Percentiles rank a stretch among this genome's conserved stretches.
phyloP scores from a whole-genome alignment of 2,797 vertebrate species.

The Crenuchus spilurus region DNA sequence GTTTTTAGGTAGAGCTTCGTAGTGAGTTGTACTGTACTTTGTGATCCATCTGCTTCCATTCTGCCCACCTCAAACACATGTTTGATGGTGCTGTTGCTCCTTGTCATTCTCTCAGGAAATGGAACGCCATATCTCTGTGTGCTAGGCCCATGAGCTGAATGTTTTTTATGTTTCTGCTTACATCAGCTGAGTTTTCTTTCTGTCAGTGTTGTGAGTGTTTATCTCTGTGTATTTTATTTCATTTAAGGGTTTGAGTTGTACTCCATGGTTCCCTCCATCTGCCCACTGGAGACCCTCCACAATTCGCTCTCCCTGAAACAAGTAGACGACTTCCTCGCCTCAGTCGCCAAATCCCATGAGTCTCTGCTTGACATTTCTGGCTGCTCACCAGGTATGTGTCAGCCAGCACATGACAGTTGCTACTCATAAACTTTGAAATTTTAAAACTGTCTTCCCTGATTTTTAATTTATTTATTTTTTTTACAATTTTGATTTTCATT shows the following conservation, averaged over 20 bases:
- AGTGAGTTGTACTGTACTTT: slow-evolving; percentile 52
- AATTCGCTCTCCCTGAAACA: slow-evolving; percentile 90
- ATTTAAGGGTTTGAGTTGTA: slow-evolving; percentile 88
- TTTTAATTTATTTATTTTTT: background rate
- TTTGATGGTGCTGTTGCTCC: slow-evolving; percentile 53
- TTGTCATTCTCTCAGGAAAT: slow-evolving; percentile 41
- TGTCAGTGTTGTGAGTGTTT: slow-evolving; percentile 6
- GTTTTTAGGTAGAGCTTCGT: slow-evolving; percentile 46
- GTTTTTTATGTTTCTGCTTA: background rate
- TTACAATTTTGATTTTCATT: slow-evolving; percentile 44
- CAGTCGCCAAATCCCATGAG: slow-evolving; percentile 80
- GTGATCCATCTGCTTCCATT: slow-evolving; percentile 54
- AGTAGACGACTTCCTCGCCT: slow-evolving; percentile 88
- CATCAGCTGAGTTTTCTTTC: background rate
- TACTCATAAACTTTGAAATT: background rate
- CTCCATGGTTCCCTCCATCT: slow-evolving; percentile 92
- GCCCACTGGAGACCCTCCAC: slow-evolving; percentile 89
- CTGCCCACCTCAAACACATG: slow-evolving; percentile 48
- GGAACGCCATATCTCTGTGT: slow-evolving; percentile 41
- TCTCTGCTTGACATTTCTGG: slow-evolving; percentile 69
- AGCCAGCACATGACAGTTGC: background rate
- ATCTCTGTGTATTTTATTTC: slow-evolving; percentile 33
- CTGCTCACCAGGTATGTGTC: slow-evolving; percentile 62
- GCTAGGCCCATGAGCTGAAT: background rate
- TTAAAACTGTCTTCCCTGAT: background rate